Conservation (phyloP, 2,888 invertebrate species). For the Eristalinus sepulchralis region DNA sequence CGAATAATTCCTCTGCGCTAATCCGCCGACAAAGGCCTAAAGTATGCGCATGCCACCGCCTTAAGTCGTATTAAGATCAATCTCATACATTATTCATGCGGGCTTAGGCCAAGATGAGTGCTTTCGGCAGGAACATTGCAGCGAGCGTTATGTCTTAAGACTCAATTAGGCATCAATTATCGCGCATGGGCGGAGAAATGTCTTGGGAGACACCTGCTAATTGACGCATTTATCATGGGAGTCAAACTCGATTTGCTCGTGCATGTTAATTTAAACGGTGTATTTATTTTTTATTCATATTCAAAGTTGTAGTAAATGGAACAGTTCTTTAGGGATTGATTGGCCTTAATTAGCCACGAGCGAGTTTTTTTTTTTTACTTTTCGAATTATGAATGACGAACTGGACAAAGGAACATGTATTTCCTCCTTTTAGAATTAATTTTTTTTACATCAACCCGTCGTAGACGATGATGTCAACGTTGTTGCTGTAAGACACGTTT, state of each 20-base stretch:
- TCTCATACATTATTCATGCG: constrained; percentile 7
- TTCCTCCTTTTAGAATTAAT: too few relatives aligned
- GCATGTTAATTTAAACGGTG: too few relatives aligned
- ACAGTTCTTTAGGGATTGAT: too few relatives aligned
- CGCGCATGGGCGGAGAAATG: not conserved
- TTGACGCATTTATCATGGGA: not conserved
- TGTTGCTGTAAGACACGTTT: too few relatives aligned
- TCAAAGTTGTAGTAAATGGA: too few relatives aligned
- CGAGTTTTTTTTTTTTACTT: too few relatives aligned
- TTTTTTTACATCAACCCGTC: too few relatives aligned
- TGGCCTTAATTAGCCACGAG: too few relatives aligned
- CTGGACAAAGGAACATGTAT: too few relatives aligned
- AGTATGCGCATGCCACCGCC: not conserved
- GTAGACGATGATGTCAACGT: too few relatives aligned
- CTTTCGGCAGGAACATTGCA: not conserved
- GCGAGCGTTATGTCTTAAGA: not conserved
- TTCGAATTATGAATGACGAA: too few relatives aligned
- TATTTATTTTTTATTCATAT: too few relatives aligned
- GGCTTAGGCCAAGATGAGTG: not conserved
- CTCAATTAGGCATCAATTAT: not conserved
- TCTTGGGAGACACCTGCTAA: not conserved
- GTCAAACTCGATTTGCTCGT: not conserved
- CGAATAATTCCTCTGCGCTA: not conserved
- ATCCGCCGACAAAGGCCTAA: not conserved
- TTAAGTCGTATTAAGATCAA: not conserved